Evolutionary conservation across 2,797 vertebrate genomes (phyloP).

Genomic region (Hoplostethus atlanticus): DNA sequence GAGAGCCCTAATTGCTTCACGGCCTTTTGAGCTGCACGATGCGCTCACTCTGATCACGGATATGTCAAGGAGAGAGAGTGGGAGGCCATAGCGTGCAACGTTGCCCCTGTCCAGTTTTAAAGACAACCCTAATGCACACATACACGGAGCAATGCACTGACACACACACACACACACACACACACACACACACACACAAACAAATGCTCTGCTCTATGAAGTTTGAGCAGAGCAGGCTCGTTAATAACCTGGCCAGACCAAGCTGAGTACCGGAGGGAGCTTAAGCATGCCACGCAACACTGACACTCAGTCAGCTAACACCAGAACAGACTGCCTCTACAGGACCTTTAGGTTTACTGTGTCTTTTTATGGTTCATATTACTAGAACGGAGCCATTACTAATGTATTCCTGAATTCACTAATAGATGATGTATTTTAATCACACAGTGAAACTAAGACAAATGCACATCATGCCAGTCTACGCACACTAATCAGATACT

Average conservation of each 20-base stretch:
- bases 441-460: conserved; percentile 34
- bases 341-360: background rate
- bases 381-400: conserved; percentile 32
- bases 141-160: conserved; percentile 32
- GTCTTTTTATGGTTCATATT: conserved; percentile 30
- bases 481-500: conserved; percentile 44
- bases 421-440: conserved; percentile 42
- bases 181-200: conserved; percentile 31
- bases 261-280: conserved; percentile 34
- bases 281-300: conserved; percentile 43
- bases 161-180: conserved; percentile 33
- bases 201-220: conserved; percentile 41
- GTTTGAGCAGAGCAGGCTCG: conserved; percentile 46
- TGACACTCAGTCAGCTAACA: conserved; percentile 29
- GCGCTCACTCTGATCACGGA: conserved; percentile 62
- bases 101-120: conserved; percentile 63
- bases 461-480: conserved; percentile 37
- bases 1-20: conserved; percentile 78
- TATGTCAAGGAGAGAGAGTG: conserved; percentile 64
- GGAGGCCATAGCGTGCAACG: conserved; percentile 52
- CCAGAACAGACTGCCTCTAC: conserved; percentile 8
- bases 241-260: conserved; percentile 54
- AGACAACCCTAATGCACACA: conserved; percentile 45
- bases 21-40: conserved; percentile 66
- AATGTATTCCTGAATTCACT: conserved; percentile 25